Evolutionary conservation across 2,113 vertebrate genomes (phyloP), one percentile per base, ranked within the genome.

Genomic region (Poeciliopsis prolifica): DNA sequence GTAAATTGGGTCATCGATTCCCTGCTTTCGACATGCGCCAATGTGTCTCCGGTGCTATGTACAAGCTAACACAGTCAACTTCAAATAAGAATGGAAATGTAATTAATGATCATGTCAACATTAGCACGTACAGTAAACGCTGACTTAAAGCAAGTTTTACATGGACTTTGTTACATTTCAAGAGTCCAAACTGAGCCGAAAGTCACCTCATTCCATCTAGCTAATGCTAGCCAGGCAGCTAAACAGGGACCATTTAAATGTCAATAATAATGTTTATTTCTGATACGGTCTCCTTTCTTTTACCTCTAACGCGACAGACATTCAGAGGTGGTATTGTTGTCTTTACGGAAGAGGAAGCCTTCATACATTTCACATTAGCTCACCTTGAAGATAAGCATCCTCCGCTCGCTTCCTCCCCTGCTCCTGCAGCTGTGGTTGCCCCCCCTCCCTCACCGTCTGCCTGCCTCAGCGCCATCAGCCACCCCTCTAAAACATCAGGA

Each of bases 161-260:
- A 13, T 4, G 24, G 1, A 40, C 29, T 65, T 30, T 48, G 5
- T 48, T 37, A 12, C 1, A 26, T 30, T 17, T 0, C 19, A 15
- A 35, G 17, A 10, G 0, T 2, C n/a, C 3, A n/a, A 13, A 69
- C 40, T 11, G 12, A 29, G 44, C 28, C 24, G 42, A 74, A 29
- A 54, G 15, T 15, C 66, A 62, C 51, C 30, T 33, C 58, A 64
- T 24, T 54, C 30, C 54, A 24, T 13, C 33, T 48, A 72, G 80
- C 79, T 68, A 40, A 9, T 48, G 74, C 78, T 87, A 86, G 65
- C 81, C 42, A 68, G 28, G 35, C 3, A 61, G 84, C 87, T 79
- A 84, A 71, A 31, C 15, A 63, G 11, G 12, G 22, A 79, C 30
- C 65, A 19, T 33, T 61, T 22, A 65, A 67, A 72, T 63, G 48